Percentiles rank a stretch among this genome's conserved stretches.
Conservation (phyloP, 2,888 invertebrate species). For the Pheosia gnoma region DNA sequence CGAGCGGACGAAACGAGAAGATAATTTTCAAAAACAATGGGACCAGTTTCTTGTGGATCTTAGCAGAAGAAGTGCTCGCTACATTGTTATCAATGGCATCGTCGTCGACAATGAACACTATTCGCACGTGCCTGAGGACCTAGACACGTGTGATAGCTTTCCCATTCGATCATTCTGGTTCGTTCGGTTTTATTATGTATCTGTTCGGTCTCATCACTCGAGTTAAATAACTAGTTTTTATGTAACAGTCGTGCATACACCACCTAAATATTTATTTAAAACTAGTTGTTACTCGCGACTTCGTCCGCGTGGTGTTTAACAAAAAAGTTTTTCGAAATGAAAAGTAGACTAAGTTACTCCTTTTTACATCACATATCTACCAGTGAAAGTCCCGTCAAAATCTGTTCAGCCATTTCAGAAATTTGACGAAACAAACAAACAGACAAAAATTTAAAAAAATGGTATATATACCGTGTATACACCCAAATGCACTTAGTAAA, state of each 20-base stretch:
- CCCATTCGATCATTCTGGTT: not conserved
- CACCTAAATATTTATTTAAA: slow-evolving; percentile 25
- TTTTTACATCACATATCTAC: too few relatives aligned
- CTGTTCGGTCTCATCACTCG: slow-evolving; percentile 13
- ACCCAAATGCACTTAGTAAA: too few relatives aligned
- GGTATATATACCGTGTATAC: too few relatives aligned
- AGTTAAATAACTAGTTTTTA: slow-evolving; percentile 18
- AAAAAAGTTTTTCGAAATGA: too few relatives aligned
- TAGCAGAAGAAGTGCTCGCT: slow-evolving; percentile 29
- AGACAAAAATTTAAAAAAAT: too few relatives aligned
- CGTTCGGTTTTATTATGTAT: not conserved
- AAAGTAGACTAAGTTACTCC: too few relatives aligned
- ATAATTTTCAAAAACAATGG: slow-evolving; percentile 55
- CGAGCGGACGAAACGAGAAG: slow-evolving; percentile 36
- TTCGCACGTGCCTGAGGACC: slow-evolving; percentile 11
- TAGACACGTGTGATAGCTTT: slow-evolving; percentile 15
- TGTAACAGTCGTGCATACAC: slow-evolving; percentile 10
- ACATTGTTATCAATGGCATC: slow-evolving; percentile 31
- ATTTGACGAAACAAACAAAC: too few relatives aligned
- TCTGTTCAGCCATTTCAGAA: too few relatives aligned
- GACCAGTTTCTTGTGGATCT: slow-evolving; percentile 38
- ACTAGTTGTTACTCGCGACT: too few relatives aligned
- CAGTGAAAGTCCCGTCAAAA: too few relatives aligned
- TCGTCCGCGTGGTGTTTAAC: too few relatives aligned
- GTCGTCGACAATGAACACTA: slow-evolving; percentile 1